These are phyloP conservation scores for Sebastes trivittatus DNA, from an alignment of 2,797 vertebrate species.

Conservation along the genomic window DNA sequence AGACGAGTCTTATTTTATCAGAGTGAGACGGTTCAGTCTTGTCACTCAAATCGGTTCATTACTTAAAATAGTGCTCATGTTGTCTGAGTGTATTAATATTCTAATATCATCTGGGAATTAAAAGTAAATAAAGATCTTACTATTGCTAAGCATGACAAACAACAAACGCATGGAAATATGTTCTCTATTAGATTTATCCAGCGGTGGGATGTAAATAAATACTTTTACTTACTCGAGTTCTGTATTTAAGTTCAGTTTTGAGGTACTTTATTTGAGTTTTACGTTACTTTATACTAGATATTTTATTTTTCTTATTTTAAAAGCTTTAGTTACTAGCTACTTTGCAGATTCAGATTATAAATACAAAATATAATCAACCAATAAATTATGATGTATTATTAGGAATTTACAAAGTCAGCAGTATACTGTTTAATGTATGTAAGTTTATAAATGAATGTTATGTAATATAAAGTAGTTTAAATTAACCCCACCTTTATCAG, in stretches of 20 bases:
- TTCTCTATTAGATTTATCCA: neutral
- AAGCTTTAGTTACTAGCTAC: no score
- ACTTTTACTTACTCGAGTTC: neutral
- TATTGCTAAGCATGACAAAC: neutral
- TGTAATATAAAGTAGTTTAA: neutral
- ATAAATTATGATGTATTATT: neutral
- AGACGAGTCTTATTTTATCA: neutral
- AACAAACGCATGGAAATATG: neutral
- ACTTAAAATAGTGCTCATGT: neutral
- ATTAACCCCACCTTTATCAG: neutral
- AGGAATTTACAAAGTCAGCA: neutral
- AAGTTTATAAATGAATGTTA: neutral
- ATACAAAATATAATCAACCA: neutral
- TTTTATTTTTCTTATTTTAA: no score
- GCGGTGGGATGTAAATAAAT: neutral
- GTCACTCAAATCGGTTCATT: neutral
- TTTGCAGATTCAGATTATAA: neutral
- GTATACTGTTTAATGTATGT: neutral
- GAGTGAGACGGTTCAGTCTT: neutral
- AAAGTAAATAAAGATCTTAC: neutral
- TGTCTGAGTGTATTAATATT: neutral
- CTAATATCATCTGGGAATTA: neutral
- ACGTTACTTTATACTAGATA: no score
- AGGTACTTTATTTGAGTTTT: no score
- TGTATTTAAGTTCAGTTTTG: neutral